These are phyloP conservation scores for Spongilla lacustris DNA, from an alignment of 37 sponge, comb jelly and placozoan genomes.

Conservation along the genomic window DNA sequence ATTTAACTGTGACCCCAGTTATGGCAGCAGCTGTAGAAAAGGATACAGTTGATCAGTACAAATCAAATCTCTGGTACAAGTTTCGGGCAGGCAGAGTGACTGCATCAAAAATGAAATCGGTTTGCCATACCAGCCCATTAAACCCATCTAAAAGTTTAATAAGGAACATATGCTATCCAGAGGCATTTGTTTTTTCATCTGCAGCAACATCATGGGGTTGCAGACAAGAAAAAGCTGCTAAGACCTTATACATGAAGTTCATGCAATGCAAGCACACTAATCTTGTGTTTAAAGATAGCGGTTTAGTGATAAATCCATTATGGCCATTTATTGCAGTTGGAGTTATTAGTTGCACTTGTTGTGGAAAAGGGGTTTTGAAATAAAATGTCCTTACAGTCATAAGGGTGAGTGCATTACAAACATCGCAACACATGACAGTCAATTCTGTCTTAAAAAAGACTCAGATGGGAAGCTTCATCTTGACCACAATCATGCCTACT, in stretches of 20 bases:
- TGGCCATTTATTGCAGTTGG: slow-evolving; percentile 43
- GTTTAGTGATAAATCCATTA: slow-evolving; percentile 30
- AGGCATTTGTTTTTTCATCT: slow-evolving; percentile 5
- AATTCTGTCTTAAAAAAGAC: slow-evolving; percentile 39
- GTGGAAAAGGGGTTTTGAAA: slow-evolving; percentile 50
- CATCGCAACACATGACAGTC: slow-evolving; percentile 12
- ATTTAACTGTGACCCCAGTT: slow-evolving; percentile 25
- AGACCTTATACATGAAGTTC: slow-evolving; percentile 12
- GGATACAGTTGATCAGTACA: slow-evolving; percentile 39
- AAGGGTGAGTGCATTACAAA: slow-evolving; percentile 23
- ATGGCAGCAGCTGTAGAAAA: slow-evolving; percentile 44
- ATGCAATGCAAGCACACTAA: slow-evolving; percentile 26
- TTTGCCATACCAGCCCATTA: slow-evolving; percentile 15
- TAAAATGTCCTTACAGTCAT: slow-evolving; percentile 52
- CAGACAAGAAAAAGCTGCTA: slow-evolving; percentile 39
- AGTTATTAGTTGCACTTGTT: slow-evolving; percentile 39
- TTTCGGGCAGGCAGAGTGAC: slow-evolving; percentile 64
- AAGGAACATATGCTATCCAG: slow-evolving; percentile 50
- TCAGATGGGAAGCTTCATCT: slow-evolving; percentile 22
- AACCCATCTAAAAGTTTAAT: slow-evolving; percentile 59
- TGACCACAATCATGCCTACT: slow-evolving; percentile 51
- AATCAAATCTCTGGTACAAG: slow-evolving; percentile 48
- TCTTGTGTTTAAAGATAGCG: slow-evolving; percentile 23
- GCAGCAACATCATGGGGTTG: slow-evolving; percentile 44
- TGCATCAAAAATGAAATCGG: slow-evolving; percentile 62